These are phyloP conservation scores for Chamaea fasciata DNA, from an alignment of 2,113 vertebrate species.

Conservation along the genomic window DNA sequence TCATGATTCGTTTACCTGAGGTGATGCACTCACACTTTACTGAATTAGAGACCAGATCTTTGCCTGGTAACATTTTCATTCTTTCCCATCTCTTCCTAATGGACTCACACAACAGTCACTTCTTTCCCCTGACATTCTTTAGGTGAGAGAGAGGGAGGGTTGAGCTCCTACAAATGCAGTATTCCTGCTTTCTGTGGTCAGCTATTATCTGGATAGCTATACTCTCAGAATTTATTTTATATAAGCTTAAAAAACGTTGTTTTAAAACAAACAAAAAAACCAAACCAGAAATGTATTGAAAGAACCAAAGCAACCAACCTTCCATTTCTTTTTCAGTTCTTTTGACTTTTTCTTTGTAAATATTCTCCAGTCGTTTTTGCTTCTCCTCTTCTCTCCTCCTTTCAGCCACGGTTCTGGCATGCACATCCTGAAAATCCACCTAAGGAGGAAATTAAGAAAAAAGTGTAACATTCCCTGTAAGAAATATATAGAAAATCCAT, in stretches of 20 bases:
- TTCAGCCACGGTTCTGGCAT: conserved; percentile 80
- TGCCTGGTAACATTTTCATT: neutral
- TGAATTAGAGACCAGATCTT: neutral
- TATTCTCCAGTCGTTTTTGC: conserved; percentile 77
- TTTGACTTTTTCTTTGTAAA: conserved; percentile 83
- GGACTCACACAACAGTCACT: neutral
- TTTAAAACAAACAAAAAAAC: neutral
- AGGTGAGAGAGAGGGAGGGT: neutral
- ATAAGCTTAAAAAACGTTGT: neutral
- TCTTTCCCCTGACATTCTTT: neutral
- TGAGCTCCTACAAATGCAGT: neutral
- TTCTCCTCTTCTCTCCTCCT: conserved; percentile 84
- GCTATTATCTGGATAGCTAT: neutral
- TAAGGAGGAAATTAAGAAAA: conserved; percentile 39
- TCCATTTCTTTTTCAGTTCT: conserved; percentile 83
- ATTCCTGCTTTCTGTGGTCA: neutral
- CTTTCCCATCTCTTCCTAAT: neutral
- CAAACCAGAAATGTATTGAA: neutral
- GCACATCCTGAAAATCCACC: conserved; percentile 91
- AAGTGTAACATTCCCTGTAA: neutral
- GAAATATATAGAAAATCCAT: conserved; percentile 40
- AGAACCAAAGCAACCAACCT: conserved; percentile 62
- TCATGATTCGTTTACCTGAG: neutral
- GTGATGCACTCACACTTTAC: neutral
- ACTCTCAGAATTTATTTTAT: neutral